Percentiles rank a stretch among this genome's conserved stretches.
phyloP scores from a whole-genome alignment of 2,113 vertebrate genomes.

The Centropus bengalensis region DNA sequence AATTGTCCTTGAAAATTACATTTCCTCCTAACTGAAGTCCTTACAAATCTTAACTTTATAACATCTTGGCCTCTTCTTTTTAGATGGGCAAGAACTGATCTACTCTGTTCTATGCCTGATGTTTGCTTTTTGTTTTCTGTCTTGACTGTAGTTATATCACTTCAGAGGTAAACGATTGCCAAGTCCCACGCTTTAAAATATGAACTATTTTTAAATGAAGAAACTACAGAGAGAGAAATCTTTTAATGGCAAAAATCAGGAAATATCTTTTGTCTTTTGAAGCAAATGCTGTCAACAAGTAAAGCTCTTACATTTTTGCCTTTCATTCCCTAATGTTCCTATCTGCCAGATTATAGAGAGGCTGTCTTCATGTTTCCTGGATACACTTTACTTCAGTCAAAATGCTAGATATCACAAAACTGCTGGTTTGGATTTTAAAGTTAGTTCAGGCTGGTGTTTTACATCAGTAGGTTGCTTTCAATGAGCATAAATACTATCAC shows the following conservation, averaged over 20 bases:
- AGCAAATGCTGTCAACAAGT: conserved; percentile 18
- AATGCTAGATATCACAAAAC: neutral
- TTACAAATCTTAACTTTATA: neutral
- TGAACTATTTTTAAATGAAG: neutral
- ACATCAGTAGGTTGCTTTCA: neutral
- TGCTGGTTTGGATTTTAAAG: neutral
- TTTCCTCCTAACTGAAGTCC: neutral
- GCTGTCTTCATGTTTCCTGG: neutral
- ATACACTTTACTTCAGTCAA: neutral
- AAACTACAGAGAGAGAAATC: conserved; percentile 5
- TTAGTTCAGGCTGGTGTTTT: neutral
- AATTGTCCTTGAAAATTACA: neutral
- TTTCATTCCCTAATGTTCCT: neutral
- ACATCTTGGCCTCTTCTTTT: neutral
- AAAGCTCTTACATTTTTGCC: conserved; percentile 10
- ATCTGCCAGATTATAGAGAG: neutral
- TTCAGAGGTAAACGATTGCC: neutral
- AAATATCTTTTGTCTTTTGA: conserved; percentile 17
- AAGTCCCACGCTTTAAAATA: neutral
- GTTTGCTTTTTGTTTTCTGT: neutral
- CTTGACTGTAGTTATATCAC: neutral
- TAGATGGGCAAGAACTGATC: neutral
- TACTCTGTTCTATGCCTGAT: neutral
- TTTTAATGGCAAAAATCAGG: neutral
- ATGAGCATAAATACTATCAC: fast-evolving